These are phyloP conservation scores for Drosophila novamexicana DNA, from an alignment of 1,140 invertebrate genomes.

Conservation along the genomic window DNA sequence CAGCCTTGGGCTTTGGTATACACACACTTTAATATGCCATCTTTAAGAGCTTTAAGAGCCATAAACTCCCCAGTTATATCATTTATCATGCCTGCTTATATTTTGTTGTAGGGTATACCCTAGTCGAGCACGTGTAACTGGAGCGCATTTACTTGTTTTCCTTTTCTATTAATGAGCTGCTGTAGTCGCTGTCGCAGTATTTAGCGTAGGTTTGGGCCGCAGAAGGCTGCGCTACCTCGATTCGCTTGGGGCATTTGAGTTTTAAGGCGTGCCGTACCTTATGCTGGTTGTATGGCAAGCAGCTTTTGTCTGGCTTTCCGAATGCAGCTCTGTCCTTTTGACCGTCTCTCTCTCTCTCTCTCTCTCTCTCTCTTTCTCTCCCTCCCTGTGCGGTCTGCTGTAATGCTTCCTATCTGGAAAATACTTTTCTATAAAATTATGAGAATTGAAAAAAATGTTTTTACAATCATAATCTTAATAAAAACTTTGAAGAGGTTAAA, in stretches of 20 bases:
- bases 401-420: too few species aligned
- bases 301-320: slow-evolving; percentile 10
- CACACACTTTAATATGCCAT: too few species aligned
- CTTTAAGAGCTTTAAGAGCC: too few species aligned
- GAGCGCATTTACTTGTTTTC: slow-evolving; percentile 18
- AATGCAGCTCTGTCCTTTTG: background rate
- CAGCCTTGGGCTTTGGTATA: too few species aligned
- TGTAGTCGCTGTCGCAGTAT: slow-evolving; percentile 20
- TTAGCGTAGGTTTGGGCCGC: slow-evolving; percentile 48
- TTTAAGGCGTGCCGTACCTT: background rate
- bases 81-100: background rate
- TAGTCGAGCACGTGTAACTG: background rate
- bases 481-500: too few species aligned
- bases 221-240: slow-evolving; percentile 40
- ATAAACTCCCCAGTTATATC: too few species aligned
- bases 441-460: too few species aligned
- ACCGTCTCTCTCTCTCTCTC: background rate
- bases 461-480: too few species aligned
- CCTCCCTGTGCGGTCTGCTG: background rate
- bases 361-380: background rate
- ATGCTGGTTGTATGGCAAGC: background rate
- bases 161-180: slow-evolving; percentile 67
- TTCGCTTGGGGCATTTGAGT: slow-evolving; percentile 2
- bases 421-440: too few species aligned
- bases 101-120: background rate